Percentiles rank a stretch among this genome's conserved stretches.
Conservation (phyloP, 2,797 vertebrate genomes). For the Silurus lanzhouensis region DNA sequence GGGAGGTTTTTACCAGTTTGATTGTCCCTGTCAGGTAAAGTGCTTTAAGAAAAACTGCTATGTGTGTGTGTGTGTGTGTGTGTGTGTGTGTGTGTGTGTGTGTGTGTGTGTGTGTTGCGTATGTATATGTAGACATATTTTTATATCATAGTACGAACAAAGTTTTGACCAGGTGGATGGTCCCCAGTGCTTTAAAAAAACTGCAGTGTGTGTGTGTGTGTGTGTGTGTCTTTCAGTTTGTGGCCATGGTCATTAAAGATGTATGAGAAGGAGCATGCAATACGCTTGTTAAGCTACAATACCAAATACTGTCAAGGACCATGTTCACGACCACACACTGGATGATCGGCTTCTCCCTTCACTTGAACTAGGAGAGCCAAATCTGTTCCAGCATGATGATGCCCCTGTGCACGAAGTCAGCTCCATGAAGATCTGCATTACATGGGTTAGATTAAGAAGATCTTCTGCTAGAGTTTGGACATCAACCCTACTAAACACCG, state of each 20-base stretch:
- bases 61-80: not conserved
- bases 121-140: not conserved
- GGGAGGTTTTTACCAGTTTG: too few relatives aligned
- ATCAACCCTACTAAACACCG: too few relatives aligned
- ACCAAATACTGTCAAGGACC: conserved; percentile 11
- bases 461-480: too few relatives aligned
- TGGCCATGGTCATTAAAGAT: conserved; percentile 37
- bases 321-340: not conserved
- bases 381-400: too few relatives aligned
- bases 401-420: too few relatives aligned
- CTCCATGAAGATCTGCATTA: too few relatives aligned
- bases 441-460: too few relatives aligned
- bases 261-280: conserved; percentile 39
- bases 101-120: not conserved
- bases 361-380: not conserved
- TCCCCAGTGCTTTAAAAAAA: not conserved
- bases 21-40: too few relatives aligned
- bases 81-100: not conserved
- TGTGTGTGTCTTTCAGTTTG: not conserved
- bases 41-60: too few relatives aligned
- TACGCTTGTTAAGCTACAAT: conserved; percentile 9
- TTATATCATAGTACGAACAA: not conserved
- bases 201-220: conserved; percentile 10
- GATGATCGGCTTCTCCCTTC: too few relatives aligned
- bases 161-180: not conserved